Evolutionary conservation across 2,797 vertebrate genomes (phyloP).

Genomic region (Takifugu ocellatus): DNA sequence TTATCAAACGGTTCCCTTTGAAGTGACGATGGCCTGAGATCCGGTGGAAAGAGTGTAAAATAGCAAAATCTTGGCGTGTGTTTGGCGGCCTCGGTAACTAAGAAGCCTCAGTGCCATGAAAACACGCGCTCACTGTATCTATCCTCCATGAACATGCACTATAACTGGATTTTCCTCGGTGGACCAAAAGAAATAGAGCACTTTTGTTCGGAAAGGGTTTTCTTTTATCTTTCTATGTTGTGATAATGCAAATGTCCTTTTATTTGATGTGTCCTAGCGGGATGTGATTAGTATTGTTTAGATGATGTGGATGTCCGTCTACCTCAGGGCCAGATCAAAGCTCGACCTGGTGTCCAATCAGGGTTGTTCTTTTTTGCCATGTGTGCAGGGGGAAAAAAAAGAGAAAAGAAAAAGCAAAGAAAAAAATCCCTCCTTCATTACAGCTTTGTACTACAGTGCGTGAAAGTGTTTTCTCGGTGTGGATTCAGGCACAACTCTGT

Average conservation of each 20-base stretch:
- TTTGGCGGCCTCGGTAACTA: constrained; percentile 66
- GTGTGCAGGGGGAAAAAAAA: constrained; percentile 65
- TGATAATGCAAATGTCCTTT: constrained; percentile 78
- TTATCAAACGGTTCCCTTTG: constrained; percentile 45
- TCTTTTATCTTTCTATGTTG: constrained; percentile 82
- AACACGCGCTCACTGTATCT: constrained; percentile 74
- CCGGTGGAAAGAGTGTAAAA: constrained; percentile 54
- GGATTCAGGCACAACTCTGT: constrained; percentile 91
- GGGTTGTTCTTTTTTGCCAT: constrained; percentile 81
- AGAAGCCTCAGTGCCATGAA: constrained; percentile 78
- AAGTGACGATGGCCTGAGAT: constrained; percentile 62
- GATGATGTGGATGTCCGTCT: constrained; percentile 97
- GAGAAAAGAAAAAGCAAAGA: neutral
- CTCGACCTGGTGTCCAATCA: constrained; percentile 90
- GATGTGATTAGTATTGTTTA: constrained; percentile 78
- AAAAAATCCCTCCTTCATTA: constrained; percentile 75
- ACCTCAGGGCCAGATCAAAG: constrained; percentile 98
- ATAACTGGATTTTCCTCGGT: constrained; percentile 84
- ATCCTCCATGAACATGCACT: constrained; percentile 85
- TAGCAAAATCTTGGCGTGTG: constrained; percentile 54
- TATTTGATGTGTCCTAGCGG: constrained; percentile 77
- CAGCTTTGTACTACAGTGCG: constrained; percentile 81
- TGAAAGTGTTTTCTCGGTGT: constrained; percentile 83
- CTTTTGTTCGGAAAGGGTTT: constrained; percentile 76
- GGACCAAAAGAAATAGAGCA: constrained; percentile 86